Conservation (phyloP, 2,888 invertebrate genomes). For the Epinotia bilunana region DNA sequence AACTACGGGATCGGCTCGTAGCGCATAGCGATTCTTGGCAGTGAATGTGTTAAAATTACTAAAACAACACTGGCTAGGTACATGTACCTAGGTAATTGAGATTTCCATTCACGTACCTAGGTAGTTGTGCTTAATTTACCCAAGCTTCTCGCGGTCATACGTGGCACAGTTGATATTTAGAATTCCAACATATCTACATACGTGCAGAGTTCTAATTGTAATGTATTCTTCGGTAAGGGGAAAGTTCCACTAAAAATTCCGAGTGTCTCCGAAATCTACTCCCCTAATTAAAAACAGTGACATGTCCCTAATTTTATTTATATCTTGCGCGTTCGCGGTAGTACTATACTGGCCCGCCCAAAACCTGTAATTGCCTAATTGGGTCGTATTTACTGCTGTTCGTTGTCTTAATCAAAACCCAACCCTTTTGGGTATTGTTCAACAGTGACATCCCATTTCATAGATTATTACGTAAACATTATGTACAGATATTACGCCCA, state of each 20-base stretch:
- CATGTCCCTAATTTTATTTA: conserved; percentile 24
- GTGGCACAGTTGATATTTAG: no score
- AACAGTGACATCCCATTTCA: conserved; percentile 45
- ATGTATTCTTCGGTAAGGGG: neutral
- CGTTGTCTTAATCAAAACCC: conserved; percentile 52
- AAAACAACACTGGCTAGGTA: neutral
- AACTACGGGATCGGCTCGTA: no score
- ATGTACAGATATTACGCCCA: conserved; percentile 32
- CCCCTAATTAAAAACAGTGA: conserved; percentile 28
- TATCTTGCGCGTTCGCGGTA: neutral
- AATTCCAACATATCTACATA: neutral
- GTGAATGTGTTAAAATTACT: neutral
- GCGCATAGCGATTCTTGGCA: no score
- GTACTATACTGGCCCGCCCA: conserved; percentile 47
- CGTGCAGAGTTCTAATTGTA: neutral
- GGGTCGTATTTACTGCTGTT: conserved; percentile 54
- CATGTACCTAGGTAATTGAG: neutral
- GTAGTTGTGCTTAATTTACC: neutral
- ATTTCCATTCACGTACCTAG: neutral
- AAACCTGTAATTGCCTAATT: conserved; percentile 57
- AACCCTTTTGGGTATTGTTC: conserved; percentile 48
- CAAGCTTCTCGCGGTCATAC: neutral
- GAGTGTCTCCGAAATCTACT: neutral
- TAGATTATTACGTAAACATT: conserved; percentile 41
- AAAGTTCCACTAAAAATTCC: neutral